Evolutionary conservation across 2,888 invertebrate species (phyloP).

Genomic region (Caenorhabditis doughertyi): DNA sequence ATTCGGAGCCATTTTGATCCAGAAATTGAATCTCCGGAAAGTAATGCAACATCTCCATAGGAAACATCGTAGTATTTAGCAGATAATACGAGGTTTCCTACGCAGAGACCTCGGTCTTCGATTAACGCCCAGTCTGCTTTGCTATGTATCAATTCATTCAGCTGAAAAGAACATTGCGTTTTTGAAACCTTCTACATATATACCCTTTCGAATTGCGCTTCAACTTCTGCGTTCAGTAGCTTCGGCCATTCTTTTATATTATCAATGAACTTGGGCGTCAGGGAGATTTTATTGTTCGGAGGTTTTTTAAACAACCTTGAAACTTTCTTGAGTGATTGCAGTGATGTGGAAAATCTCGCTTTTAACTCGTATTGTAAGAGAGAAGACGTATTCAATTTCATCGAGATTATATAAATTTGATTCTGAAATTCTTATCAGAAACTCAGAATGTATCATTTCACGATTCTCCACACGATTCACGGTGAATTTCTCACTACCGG

Average conservation of each 20-base stretch:
- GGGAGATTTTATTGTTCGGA: conserved; percentile 30
- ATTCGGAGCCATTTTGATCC: conserved; percentile 24
- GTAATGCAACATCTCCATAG: conserved; percentile 9
- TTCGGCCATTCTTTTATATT: conserved; percentile 46
- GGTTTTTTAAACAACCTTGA: conserved; percentile 30
- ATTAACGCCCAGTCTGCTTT: conserved; percentile 34
- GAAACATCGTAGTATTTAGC: conserved; percentile 19
- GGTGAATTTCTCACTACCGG: no score
- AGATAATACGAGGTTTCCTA: conserved; percentile 20
- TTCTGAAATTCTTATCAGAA: no score
- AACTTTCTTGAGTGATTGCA: conserved; percentile 12
- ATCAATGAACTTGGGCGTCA: conserved; percentile 47
- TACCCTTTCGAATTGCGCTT: conserved; percentile 35
- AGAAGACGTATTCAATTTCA: no score
- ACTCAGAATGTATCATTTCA: no score
- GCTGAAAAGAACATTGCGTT: conserved; percentile 12
- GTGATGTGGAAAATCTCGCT: conserved; percentile 8
- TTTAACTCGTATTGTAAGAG: no score
- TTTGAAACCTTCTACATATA: neutral
- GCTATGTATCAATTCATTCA: conserved; percentile 30
- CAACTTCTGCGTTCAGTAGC: conserved; percentile 33
- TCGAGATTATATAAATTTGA: no score
- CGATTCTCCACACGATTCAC: no score
- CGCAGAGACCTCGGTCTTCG: conserved; percentile 49
- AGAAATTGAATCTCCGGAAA: neutral